These are phyloP conservation scores for Megalopta genalis DNA, from an alignment of 1,140 invertebrate species.

Conservation along the genomic window DNA sequence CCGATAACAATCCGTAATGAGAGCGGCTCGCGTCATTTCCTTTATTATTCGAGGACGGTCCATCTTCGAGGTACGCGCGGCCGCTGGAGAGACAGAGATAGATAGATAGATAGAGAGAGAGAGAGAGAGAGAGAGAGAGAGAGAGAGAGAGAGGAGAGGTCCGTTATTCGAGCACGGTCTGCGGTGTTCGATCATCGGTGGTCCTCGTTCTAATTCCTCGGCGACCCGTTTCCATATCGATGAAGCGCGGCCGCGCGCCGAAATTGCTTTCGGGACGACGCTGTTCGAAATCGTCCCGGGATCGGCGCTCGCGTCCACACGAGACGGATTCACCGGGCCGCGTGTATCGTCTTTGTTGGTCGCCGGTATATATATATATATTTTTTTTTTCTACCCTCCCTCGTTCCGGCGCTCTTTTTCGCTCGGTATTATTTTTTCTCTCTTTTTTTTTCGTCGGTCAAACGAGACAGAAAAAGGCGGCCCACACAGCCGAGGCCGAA, in stretches of 20 bases:
- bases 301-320: conserved; percentile 22
- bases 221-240: conserved; percentile 51
- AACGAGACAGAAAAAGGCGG: neutral
- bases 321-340: conserved; percentile 27
- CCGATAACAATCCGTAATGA: too few relatives aligned
- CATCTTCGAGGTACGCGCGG: conserved; percentile 20
- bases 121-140: too few relatives aligned
- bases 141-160: too few relatives aligned
- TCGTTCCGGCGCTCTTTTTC: neutral
- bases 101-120: too few relatives aligned
- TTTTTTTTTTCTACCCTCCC: neutral
- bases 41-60: neutral
- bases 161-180: conserved; percentile 4
- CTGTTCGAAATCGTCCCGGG: conserved; percentile 39
- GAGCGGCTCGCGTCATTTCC: too few relatives aligned
- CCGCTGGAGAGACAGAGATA: too few relatives aligned
- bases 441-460: neutral
- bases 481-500: neutral
- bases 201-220: conserved; percentile 44
- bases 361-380: neutral
- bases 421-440: too few relatives aligned
- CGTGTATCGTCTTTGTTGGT: conserved; percentile 35
- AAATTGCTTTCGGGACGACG: conserved; percentile 45
- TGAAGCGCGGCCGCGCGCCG: conserved; percentile 12
- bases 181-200: conserved; percentile 19